Base-by-base conservation (phyloP, 2,888 invertebrate species). In the Priocnemis perturbator region DNA sequence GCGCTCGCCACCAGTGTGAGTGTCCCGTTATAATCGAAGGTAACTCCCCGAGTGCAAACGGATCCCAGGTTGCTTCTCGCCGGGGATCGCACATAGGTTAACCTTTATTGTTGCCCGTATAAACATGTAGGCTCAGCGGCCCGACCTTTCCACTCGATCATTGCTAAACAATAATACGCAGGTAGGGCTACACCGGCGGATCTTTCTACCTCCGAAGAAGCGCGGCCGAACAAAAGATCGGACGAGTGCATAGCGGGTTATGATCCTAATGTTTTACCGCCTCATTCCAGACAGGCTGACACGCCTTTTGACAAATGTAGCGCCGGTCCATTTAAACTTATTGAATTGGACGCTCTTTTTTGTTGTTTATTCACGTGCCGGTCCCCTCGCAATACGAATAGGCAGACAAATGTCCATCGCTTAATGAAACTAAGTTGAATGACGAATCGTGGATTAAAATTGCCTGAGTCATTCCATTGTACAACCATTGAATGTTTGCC, bases 91-190 rank as follows among this genome's bases (percentile, higher is more conserved):
- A 47, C 64, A 62, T 50, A 53, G 67, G 58, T 19, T 76, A 79
- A 82, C 79, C 82, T 83, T 82, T 82, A 76, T 77, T 77, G 67
- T 76, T 72, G 70, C 14, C 58, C 44, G 53, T 30, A 55, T 61
- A 72, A 74, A 75, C 64, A 70, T 61, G 57, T 60, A 53, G 66
- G 69, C 59, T 58, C 61, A 62, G 67, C 61, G 65, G 23, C 48
- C 48, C 75, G 81, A 80, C 76, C 79, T 79, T 79, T 80, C 52
- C 69, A 5, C 56, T 50, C 45, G 57, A 30, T 61, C 45, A 59
- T 64, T 65, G 69, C 64, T 64, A 66, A 68, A 64, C 21, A 64
- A 65, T 69, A 60, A 48, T 23, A 56, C 56, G 53, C 59, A 71
- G 47, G 64, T 64, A 44, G 53, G 62, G 9, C 50, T 14, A 59